Evolutionary conservation across 2,888 invertebrate genomes (phyloP), one percentile per base, ranked within the genome.

Genomic region (Ennomos quercinarius): DNA sequence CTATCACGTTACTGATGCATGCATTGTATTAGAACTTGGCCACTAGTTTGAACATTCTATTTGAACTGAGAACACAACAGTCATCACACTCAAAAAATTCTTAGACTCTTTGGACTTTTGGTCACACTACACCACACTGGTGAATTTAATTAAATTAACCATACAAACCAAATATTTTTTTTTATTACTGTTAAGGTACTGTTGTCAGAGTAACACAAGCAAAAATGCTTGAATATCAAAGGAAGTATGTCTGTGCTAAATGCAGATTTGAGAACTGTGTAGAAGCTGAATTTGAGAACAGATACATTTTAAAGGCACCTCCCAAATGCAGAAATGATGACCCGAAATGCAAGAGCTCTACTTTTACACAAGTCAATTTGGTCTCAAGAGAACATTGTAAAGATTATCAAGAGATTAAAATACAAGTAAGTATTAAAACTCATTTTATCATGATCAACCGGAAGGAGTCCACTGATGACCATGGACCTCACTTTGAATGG

Each of bases 331-430:
- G 74, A 0, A 93, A 90, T 83, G 92, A 93, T 45, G 93, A 93
- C 47, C 76, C 77, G 42, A 83, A 83, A 35, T 95, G 95, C 76
- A 88, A 86, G 71, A 93, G 94, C 70, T 89, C 91, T 40, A 95
- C 92, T 72, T 93, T 95, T 61, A 84, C 83, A 59, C 85, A 89
- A 70, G 84, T 94, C 12, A 93, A 92, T 61, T 81, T 93, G 51
- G 86, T 95, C 39, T 93, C 95, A 46, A 91, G 94, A 63, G 93
- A 94, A 64, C 93, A 95, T 76, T 97, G 94, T 78, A 95, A 94
- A 72, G 97, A 97, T 90, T 97, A 96, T 85, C 97, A 97, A 84
- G 97, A 97, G 91, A 95, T 97, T 10, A 97, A 97, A 89, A 94
- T 98, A 76, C 96, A 96, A 89, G 96, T 95, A 84, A 49, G 42